Conservation (phyloP, 2,113 vertebrate genomes). For the Varanus salvator region DNA sequence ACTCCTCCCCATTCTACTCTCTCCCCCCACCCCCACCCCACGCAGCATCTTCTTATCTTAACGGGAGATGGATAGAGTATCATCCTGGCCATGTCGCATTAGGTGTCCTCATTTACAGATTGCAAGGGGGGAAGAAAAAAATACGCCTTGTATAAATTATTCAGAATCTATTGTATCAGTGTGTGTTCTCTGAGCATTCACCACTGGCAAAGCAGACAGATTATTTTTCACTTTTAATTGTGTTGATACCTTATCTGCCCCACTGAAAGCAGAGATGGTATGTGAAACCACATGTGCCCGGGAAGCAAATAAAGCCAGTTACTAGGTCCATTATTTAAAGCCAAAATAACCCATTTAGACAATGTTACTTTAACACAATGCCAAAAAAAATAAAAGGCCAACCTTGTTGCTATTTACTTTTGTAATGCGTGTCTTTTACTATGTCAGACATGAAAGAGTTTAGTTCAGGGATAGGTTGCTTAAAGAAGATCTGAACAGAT, state of each 20-base stretch:
- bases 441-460: slow-evolving; percentile 55
- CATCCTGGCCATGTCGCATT: slow-evolving; percentile 74
- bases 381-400: neutral
- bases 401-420: slow-evolving; percentile 52
- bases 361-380: slow-evolving; percentile 51
- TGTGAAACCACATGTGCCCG: slow-evolving; percentile 75
- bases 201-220: slow-evolving; percentile 78
- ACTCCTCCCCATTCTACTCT: neutral
- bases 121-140: slow-evolving; percentile 81
- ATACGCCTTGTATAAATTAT: slow-evolving; percentile 90
- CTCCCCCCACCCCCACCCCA: slow-evolving; percentile 63
- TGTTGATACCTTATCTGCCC: slow-evolving; percentile 88
- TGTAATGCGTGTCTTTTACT: slow-evolving; percentile 44
- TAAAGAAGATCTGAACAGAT: slow-evolving; percentile 57
- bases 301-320: slow-evolving; percentile 70
- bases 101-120: slow-evolving; percentile 93
- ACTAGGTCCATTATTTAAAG: slow-evolving; percentile 80
- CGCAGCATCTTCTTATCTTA: slow-evolving; percentile 90
- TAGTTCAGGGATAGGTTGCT: slow-evolving; percentile 31
- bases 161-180: slow-evolving; percentile 80
- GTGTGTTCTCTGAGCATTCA: slow-evolving; percentile 85
- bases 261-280: slow-evolving; percentile 86
- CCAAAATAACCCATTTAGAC: slow-evolving; percentile 72
- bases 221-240: slow-evolving; percentile 94
- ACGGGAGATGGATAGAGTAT: slow-evolving; percentile 83